Evolutionary conservation across 2,113 vertebrate species (phyloP).

Genomic region (Bucco capensis): DNA sequence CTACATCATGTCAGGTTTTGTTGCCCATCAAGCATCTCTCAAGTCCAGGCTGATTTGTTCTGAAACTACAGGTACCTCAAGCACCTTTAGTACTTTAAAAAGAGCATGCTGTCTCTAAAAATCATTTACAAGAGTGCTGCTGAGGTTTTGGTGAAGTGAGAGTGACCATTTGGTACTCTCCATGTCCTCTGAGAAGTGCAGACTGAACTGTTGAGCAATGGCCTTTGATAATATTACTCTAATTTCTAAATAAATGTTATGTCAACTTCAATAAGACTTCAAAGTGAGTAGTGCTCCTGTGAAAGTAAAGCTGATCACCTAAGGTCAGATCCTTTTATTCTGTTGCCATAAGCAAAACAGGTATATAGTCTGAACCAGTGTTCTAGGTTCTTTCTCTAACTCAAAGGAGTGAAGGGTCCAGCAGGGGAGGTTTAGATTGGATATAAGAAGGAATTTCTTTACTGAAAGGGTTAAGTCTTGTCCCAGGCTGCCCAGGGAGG

Average conservation of each 20-base stretch:
- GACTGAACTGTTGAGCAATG: background rate
- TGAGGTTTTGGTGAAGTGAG: background rate
- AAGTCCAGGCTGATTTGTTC: background rate
- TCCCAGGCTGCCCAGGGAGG: too few species aligned
- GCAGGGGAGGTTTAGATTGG: too few species aligned
- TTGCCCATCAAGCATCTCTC: background rate
- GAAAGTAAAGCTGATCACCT: background rate
- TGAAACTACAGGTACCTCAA: background rate
- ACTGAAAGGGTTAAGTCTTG: too few species aligned
- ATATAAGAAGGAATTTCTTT: too few species aligned
- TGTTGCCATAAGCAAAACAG: background rate
- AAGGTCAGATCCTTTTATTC: background rate
- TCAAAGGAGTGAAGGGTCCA: background rate
- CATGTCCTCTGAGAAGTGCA: background rate
- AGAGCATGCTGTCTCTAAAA: background rate
- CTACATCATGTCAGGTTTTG: background rate
- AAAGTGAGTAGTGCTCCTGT: background rate
- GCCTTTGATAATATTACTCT: background rate
- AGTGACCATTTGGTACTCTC: background rate
- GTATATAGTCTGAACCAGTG: rapidly evolving
- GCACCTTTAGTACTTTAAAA: background rate
- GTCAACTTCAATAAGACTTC: background rate
- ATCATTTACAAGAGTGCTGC: background rate
- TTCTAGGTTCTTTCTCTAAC: background rate
- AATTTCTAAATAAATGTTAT: background rate